Evolutionary conservation across 2,113 vertebrate species (phyloP).

Genomic region (Nicator chloris): DNA sequence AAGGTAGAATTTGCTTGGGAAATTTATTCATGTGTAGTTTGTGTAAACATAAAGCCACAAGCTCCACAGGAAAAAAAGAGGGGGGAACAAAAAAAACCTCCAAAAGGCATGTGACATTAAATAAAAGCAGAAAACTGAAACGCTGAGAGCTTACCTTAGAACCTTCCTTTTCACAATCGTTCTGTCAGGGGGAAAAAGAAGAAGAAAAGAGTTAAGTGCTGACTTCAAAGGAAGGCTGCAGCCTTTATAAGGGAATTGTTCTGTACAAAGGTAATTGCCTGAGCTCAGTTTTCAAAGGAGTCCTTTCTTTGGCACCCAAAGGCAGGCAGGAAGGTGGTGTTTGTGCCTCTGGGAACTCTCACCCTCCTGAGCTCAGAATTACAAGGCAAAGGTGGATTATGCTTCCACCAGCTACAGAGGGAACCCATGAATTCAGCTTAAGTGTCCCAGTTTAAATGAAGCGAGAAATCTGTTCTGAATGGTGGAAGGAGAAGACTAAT

Average conservation of each 20-base stretch:
- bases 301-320: neutral
- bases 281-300: neutral
- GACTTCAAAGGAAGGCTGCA: neutral
- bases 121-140: neutral
- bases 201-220: neutral
- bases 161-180: constrained; percentile 76
- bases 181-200: constrained; percentile 65
- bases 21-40: neutral
- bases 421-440: neutral
- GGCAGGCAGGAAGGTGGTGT: neutral
- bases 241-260: neutral
- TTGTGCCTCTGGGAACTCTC: neutral
- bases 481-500: neutral
- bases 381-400: neutral
- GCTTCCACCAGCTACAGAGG: neutral
- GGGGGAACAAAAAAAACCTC: fast-evolving
- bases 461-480: neutral
- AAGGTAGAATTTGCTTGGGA: neutral
- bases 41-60: neutral
- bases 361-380: neutral
- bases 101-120: neutral
- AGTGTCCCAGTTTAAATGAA: neutral
- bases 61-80: neutral
- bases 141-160: constrained; percentile 76
- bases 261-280: neutral